These are phyloP conservation scores for Sapayoa aenigma DNA, from an alignment of 2,113 vertebrate species.

Conservation along the genomic window DNA sequence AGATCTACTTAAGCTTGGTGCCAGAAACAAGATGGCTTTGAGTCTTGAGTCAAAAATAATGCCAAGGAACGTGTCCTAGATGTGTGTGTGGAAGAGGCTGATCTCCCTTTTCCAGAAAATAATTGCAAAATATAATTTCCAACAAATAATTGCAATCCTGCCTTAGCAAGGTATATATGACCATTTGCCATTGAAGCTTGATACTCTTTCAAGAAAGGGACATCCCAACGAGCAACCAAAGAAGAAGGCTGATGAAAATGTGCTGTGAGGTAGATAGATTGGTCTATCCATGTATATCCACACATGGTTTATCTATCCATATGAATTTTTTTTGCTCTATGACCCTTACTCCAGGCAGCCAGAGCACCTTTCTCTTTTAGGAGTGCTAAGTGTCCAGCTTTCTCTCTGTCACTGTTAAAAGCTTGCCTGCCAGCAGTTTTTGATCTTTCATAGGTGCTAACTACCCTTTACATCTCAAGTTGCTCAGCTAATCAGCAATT, in stretches of 20 bases:
- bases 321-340: neutral
- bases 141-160: neutral
- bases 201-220: neutral
- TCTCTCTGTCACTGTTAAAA: neutral
- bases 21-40: neutral
- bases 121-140: neutral
- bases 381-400: neutral
- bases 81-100: neutral
- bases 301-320: neutral
- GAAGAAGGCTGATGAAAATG: neutral
- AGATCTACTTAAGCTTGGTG: neutral
- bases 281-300: neutral
- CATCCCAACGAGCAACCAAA: neutral
- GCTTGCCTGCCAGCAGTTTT: neutral
- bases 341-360: neutral
- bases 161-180: neutral
- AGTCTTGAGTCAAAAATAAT: neutral
- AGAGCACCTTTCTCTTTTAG: neutral
- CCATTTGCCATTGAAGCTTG: neutral
- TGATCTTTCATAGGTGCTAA: neutral
- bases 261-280: neutral
- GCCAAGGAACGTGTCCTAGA: neutral
- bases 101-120: neutral
- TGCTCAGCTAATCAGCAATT: neutral
- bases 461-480: neutral